Conservation (phyloP, 1,140 invertebrate species). For the Nasonia longicornis region DNA sequence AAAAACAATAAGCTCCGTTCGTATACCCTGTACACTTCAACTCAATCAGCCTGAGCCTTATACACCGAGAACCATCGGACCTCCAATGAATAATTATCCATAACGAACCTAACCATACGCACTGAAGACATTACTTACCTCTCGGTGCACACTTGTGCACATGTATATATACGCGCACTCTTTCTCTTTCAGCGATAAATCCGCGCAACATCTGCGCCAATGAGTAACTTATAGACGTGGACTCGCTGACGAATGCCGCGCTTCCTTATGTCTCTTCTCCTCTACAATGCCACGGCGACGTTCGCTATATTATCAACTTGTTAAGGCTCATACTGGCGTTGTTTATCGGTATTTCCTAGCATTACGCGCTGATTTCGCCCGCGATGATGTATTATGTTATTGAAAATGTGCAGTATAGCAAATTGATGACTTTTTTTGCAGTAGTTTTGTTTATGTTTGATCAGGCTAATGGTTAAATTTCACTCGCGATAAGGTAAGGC, state of each 20-base stretch:
- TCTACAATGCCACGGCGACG: not conserved
- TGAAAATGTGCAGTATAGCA: too few relatives aligned
- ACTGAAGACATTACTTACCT: conserved; percentile 58
- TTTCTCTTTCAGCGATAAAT: conserved; percentile 54
- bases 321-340: not conserved
- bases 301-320: conserved; percentile 25
- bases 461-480: too few relatives aligned
- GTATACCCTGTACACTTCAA: not conserved
- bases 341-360: not conserved
- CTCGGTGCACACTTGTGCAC: conserved; percentile 24
- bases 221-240: conserved; percentile 52
- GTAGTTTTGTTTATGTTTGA: not conserved
- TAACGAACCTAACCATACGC: conserved; percentile 31
- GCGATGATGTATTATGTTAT: not conserved
- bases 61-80: not conserved
- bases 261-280: conserved; percentile 48
- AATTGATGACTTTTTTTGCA: too few relatives aligned
- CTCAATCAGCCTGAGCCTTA: not conserved
- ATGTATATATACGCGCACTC: not conserved
- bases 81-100: conserved; percentile 43
- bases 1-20: not conserved
- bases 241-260: conserved; percentile 51
- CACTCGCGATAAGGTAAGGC: too few relatives aligned
- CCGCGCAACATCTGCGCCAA: conserved; percentile 54
- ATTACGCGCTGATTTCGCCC: too few relatives aligned